phyloP scores from a whole-genome alignment of 2,797 vertebrate genomes.

The Dicrostonyx torquatus region DNA sequence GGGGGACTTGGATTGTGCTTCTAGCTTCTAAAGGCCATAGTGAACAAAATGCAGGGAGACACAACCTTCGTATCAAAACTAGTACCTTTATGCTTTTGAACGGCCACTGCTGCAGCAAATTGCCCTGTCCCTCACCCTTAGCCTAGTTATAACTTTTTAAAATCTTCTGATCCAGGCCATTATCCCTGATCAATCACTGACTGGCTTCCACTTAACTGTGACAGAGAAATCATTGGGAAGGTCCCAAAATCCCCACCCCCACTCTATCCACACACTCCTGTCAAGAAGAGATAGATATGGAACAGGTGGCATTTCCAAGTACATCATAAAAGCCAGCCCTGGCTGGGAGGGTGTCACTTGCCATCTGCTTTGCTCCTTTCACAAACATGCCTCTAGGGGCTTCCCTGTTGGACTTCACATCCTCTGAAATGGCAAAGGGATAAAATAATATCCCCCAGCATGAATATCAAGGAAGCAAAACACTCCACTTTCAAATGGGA shows the following conservation, averaged over 20 bases:
- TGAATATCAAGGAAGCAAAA: slow-evolving; percentile 36
- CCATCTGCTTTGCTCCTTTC: slow-evolving; percentile 62
- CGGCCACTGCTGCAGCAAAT: neutral
- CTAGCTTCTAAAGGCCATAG: neutral
- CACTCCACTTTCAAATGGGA: slow-evolving; percentile 60
- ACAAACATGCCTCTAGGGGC: slow-evolving; percentile 39
- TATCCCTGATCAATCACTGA: neutral
- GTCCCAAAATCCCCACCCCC: neutral
- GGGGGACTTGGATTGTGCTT: neutral
- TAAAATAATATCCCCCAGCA: slow-evolving; percentile 39
- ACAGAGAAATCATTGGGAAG: slow-evolving; percentile 50
- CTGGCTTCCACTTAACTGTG: slow-evolving; percentile 7
- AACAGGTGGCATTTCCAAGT: slow-evolving; percentile 75
- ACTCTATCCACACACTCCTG: neutral
- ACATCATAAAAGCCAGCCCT: slow-evolving; percentile 62
- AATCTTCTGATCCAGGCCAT: neutral
- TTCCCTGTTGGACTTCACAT: slow-evolving; percentile 54
- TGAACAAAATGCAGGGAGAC: neutral
- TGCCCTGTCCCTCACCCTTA: slow-evolving; percentile 44
- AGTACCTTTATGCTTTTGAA: neutral
- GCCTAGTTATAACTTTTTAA: slow-evolving; percentile 1
- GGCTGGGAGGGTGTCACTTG: slow-evolving; percentile 62
- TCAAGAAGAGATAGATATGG: slow-evolving; percentile 49
- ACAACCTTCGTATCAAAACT: neutral
- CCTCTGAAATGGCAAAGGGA: slow-evolving; percentile 47